Base-by-base conservation (phyloP, 2,888 invertebrate species). In the Taenaris catops region DNA sequence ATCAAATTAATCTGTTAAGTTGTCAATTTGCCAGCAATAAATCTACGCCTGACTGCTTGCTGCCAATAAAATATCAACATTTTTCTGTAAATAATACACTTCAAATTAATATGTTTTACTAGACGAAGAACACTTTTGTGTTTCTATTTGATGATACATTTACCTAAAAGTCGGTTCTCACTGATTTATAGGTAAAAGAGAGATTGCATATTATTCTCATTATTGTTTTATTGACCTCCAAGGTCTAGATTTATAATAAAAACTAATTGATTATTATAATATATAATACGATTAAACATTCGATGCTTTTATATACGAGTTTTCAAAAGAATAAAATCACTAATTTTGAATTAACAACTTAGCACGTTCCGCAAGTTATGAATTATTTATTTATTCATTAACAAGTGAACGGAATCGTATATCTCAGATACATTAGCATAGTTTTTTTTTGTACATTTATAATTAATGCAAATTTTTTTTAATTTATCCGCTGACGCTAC, bases 401-500 rank as follows among this genome's bases (percentile, higher is more conserved):
- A 25, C 26, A 18, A 25, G 20, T 34, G 17, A 28, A 11, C 9
- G 25, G 17, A 17, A 7, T 25, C 10, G 14, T 20, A 28, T 28
- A n/a, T 19, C 18, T 28, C 14, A 14, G 2, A 14, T 7, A 8
- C 12, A 25, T 21, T 16, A 12, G 19, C 19, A 33, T 19, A 25
- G 4, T 14, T 25, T 19, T 12, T 25, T 8, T n/a, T n/a, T n/a
- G n/a, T 5, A 9, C 5, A 24, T 10, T 4, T 5, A 10, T 12
- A 18, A 8, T 18, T 12, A n/a, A n/a, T n/a, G n/a, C n/a, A n/a
- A n/a, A n/a, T n/a, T n/a, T n/a, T 32, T 32, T n/a, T n/a, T n/a
- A n/a, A n/a, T n/a, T n/a, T 27, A 28, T 41, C 2, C 69, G 69
- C 68, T 48, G 55, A 63, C 79, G 41, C 41, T 83, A 73, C 81